A percentile compares a stretch with the other conserved stretches of the same genome.
These are phyloP conservation scores for Cistogaster globosa DNA, from an alignment of 2,888 invertebrate species.

Conservation along the genomic window DNA sequence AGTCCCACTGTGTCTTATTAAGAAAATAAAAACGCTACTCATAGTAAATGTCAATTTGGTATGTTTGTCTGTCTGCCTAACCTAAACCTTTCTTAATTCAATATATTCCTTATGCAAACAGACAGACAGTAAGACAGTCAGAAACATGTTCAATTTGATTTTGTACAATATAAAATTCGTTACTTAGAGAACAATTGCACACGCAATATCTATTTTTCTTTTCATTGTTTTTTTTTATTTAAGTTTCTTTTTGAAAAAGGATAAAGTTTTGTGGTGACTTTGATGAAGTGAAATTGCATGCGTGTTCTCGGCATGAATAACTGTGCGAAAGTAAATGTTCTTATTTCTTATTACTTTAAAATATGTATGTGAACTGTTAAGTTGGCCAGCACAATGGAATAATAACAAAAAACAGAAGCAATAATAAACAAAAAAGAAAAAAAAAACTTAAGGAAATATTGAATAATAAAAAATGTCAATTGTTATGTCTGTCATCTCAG, in stretches of 20 bases:
- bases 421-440: slow-evolving; percentile 1
- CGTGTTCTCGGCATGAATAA: slow-evolving; percentile 13
- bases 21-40: background rate
- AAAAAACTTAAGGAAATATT: slow-evolving; percentile 12
- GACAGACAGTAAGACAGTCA: background rate
- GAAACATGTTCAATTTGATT: slow-evolving; percentile 1
- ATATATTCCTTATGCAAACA: too few species aligned
- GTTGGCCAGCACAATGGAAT: slow-evolving; percentile 10
- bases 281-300: slow-evolving; percentile 25
- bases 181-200: slow-evolving; percentile 47
- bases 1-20: slow-evolving; percentile 1
- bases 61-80: background rate
- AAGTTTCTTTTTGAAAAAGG: background rate
- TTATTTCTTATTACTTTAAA: background rate
- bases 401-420: background rate
- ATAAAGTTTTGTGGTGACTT: background rate
- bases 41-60: background rate
- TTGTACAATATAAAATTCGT: slow-evolving; percentile 42
- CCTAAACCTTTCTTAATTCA: background rate
- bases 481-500: slow-evolving; percentile 63
- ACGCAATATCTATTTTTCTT: slow-evolving; percentile 41
- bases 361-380: background rate
- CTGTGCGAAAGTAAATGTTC: slow-evolving; percentile 4
- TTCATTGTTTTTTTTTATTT: background rate
- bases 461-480: slow-evolving; percentile 62